A percentile compares a stretch with the other conserved stretches of the same genome.
Evolutionary conservation across 1,140 invertebrate species (phyloP).

Genomic region (Pseudachorutes palmiensis): DNA sequence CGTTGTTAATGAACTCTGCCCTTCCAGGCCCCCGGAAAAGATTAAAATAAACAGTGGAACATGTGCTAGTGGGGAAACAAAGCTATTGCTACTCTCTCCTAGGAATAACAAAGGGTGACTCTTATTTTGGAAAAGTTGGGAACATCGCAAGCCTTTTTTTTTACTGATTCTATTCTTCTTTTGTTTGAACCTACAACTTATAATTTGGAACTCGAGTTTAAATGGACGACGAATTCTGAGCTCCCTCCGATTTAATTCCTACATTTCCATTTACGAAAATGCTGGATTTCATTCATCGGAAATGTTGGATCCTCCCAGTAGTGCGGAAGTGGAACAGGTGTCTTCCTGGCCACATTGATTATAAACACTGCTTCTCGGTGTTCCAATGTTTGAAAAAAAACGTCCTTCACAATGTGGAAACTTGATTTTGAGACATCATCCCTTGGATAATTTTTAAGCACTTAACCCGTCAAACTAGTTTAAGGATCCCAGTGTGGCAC

Average conservation of each 20-base stretch:
- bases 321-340: constrained; percentile 8
- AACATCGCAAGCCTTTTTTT: too few species aligned
- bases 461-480: background rate
- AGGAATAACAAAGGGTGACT: background rate
- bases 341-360: constrained; percentile 5
- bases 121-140: too few species aligned
- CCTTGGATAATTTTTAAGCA: too few species aligned
- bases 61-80: background rate
- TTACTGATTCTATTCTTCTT: too few species aligned
- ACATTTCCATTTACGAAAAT: background rate
- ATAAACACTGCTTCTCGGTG: background rate
- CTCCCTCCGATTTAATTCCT: too few species aligned
- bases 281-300: constrained; percentile 7
- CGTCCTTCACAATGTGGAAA: background rate
- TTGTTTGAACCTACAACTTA: too few species aligned
- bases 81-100: background rate
- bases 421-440: too few species aligned
- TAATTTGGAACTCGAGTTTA: too few species aligned
- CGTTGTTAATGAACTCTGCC: constrained; percentile 1
- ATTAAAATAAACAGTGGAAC: constrained; percentile 10
- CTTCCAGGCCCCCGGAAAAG: background rate
- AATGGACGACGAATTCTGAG: too few species aligned
- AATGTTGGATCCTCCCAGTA: background rate
- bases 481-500: too few species aligned
- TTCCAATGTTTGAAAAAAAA: background rate